Base-by-base conservation (phyloP, 2,888 invertebrate species). In the Epinotia brunnichana region DNA sequence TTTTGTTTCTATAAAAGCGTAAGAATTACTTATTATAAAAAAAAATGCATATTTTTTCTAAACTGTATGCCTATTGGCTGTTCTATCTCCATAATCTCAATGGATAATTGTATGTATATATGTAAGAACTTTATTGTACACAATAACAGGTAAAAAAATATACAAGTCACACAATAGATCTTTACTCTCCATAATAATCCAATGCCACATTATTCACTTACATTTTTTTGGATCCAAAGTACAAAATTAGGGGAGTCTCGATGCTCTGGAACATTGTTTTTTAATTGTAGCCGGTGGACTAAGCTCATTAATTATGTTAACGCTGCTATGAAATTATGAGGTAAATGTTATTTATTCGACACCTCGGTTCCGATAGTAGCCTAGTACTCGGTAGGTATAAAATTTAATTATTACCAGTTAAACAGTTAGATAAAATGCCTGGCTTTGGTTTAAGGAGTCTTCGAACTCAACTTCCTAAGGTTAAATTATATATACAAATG, bases 311-410 rank as follows among this genome's bases (percentile, higher is more conserved):
- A 72, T 72, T 67, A 72, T 56, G 29, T 72, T 68, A 68, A 67
- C 67, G 61, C 72, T 61, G 48, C 44, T 68, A 72, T 67, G 67
- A 68, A 72, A 68, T 67, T 68, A 72, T 68, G 35, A 56, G 44
- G 61, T 72, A 35, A 68, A 35, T 53, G 39, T 57, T 68, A 72
- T 72, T 72, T 68, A 72, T 62, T 41, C 59, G 70, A 70, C 63
- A 70, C 71, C 54, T 60, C 60, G 44, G 15, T 29, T 17, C 15
- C 15, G 39, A 53, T 61, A 48, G 35, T n/a, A 60, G 17, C 21
- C 19, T 39, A 17, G 15, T 48, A 48, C 48, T 39, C 21, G 24
- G 24, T 21, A 53, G 53, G 64, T 29, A 44, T 19, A 19, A 60
- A 66, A 71, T 60, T 60, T 60, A 66, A 60, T 71, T 71, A 62